These are phyloP conservation scores for Tinamus guttatus DNA, from an alignment of 2,113 vertebrate genomes.

Conservation along the genomic window DNA sequence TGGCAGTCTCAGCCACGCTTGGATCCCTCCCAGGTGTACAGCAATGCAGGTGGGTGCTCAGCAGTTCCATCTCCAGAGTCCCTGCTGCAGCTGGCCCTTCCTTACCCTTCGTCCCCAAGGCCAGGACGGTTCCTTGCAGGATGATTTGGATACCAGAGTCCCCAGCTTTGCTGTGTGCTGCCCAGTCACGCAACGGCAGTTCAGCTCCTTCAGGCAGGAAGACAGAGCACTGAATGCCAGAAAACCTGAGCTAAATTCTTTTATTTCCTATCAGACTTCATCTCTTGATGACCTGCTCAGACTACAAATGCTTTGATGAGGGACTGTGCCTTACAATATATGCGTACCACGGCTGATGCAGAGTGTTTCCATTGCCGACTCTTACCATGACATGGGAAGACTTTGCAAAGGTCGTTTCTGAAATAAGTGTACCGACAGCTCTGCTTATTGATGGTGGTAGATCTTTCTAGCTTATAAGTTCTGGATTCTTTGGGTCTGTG, in stretches of 20 bases:
- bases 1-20: neutral
- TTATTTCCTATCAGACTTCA: neutral
- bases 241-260: accelerated
- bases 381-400: neutral
- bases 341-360: neutral
- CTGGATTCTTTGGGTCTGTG: neutral
- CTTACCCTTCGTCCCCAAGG: neutral
- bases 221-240: neutral
- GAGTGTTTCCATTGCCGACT: neutral
- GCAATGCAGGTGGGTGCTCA: neutral
- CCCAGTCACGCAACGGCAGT: neutral
- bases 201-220: neutral
- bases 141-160: neutral
- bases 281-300: neutral
- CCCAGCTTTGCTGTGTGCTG: neutral
- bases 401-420: neutral
- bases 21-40: neutral
- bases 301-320: neutral
- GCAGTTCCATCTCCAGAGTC: neutral
- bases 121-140: neutral
- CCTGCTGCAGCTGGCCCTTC: neutral
- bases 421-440: neutral
- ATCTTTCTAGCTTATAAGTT: neutral
- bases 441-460: neutral
- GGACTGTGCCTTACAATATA: neutral